Evolutionary conservation across 2,888 invertebrate species (phyloP).

Genomic region (Epinotia demarniana): DNA sequence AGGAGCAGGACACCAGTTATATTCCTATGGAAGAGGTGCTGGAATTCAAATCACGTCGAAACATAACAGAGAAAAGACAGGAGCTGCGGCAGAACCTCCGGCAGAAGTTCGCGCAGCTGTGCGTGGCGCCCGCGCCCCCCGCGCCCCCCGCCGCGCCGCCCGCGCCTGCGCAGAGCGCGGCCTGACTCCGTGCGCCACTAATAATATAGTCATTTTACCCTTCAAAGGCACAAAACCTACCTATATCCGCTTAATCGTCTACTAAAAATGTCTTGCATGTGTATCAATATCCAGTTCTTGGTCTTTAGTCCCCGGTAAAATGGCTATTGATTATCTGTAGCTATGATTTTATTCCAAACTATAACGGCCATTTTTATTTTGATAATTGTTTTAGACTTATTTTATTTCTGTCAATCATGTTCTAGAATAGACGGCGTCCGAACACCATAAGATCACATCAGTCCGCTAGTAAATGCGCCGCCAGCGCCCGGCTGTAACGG

Average conservation of each 20-base stretch:
- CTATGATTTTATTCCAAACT: slow-evolving; percentile 46
- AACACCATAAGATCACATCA: slow-evolving; percentile 27
- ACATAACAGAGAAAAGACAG: slow-evolving; percentile 91
- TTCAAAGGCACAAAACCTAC: slow-evolving; percentile 46
- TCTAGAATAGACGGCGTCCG: slow-evolving; percentile 34
- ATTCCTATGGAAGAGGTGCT: slow-evolving; percentile 95
- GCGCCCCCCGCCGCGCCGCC: slow-evolving; percentile 51
- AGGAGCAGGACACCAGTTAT: slow-evolving; percentile 90
- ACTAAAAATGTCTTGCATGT: slow-evolving; percentile 43
- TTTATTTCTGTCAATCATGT: slow-evolving; percentile 47
- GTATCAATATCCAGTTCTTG: slow-evolving; percentile 36
- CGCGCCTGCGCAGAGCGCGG: slow-evolving; percentile 60
- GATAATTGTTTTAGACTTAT: slow-evolving; percentile 43
- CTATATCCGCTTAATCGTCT: slow-evolving; percentile 43
- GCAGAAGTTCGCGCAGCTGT: slow-evolving; percentile 92
- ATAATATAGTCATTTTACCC: slow-evolving; percentile 47
- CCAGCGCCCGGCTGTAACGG: neutral
- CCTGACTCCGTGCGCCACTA: slow-evolving; percentile 52
- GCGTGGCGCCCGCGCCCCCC: slow-evolving; percentile 75
- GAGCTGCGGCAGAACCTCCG: slow-evolving; percentile 92
- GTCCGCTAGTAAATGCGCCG: slow-evolving; percentile 12
- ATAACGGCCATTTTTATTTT: slow-evolving; percentile 43
- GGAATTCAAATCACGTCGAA: slow-evolving; percentile 93
- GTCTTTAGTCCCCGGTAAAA: slow-evolving; percentile 36
- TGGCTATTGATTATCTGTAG: slow-evolving; percentile 45